These are phyloP conservation scores for Neomorphus geoffroyi DNA, from an alignment of 2,797 vertebrate species.

Conservation along the genomic window DNA sequence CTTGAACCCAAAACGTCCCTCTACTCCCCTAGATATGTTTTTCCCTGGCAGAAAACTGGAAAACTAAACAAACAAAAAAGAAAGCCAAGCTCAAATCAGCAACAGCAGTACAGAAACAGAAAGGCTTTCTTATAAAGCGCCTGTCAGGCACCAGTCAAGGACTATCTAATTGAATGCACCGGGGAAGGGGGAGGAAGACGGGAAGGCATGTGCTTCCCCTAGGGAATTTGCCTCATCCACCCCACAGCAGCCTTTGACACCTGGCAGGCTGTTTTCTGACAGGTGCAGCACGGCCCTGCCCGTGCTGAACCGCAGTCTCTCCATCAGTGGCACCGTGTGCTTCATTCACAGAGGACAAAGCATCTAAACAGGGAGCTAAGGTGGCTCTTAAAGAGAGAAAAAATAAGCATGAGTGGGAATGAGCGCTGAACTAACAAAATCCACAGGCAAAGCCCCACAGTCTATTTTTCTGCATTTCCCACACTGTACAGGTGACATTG, in stretches of 20 bases:
- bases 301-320: accelerated
- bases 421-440: neutral
- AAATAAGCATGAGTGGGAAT: neutral
- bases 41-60: neutral
- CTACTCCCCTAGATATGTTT: neutral
- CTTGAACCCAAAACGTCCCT: neutral
- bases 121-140: neutral
- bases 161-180: neutral
- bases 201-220: neutral
- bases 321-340: accelerated
- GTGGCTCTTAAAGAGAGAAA: neutral
- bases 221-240: neutral
- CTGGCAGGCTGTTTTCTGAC: neutral
- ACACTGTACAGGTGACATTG: neutral
- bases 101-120: neutral
- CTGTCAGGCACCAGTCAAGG: neutral
- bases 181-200: neutral
- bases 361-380: neutral
- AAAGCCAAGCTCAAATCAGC: neutral
- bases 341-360: neutral
- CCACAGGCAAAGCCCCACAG: accelerated
- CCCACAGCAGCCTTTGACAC: neutral
- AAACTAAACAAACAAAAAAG: neutral
- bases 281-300: neutral
- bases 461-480: neutral